These are phyloP conservation scores for Noctua comes DNA, from an alignment of 2,888 invertebrate species.

Conservation along the genomic window DNA sequence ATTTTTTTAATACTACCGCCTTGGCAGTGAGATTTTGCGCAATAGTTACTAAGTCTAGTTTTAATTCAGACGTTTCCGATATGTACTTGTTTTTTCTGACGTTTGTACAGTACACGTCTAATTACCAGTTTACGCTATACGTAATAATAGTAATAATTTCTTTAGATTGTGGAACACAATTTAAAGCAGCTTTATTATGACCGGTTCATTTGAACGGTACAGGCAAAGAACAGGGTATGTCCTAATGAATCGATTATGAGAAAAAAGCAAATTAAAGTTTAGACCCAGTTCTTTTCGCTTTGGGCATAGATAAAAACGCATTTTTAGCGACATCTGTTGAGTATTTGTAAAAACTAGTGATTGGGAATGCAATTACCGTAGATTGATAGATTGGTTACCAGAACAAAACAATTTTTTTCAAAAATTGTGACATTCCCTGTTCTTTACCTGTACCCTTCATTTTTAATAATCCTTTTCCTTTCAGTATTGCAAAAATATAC, in stretches of 20 bases:
- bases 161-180: constrained; percentile 26
- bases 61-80: constrained; percentile 83
- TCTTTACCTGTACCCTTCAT: no score
- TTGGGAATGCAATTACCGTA: no score
- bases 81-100: constrained; percentile 78
- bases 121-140: constrained; percentile 23
- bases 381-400: no score
- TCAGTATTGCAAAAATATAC: constrained; percentile 43
- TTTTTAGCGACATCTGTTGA: no score
- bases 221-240: no score
- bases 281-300: no score
- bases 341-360: no score
- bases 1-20: constrained; percentile 81
- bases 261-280: no score
- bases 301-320: no score
- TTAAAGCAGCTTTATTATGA: constrained; percentile 23
- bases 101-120: constrained; percentile 62
- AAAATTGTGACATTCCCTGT: no score
- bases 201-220: constrained; percentile 7
- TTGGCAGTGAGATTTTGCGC: constrained; percentile 89
- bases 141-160: constrained; percentile 2
- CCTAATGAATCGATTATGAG: no score
- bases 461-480: constrained; percentile 5
- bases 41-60: constrained; percentile 77
- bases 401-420: no score